These are phyloP conservation scores for Lucifuga dentata DNA, from an alignment of 2,113 vertebrate genomes.

Conservation along the genomic window DNA sequence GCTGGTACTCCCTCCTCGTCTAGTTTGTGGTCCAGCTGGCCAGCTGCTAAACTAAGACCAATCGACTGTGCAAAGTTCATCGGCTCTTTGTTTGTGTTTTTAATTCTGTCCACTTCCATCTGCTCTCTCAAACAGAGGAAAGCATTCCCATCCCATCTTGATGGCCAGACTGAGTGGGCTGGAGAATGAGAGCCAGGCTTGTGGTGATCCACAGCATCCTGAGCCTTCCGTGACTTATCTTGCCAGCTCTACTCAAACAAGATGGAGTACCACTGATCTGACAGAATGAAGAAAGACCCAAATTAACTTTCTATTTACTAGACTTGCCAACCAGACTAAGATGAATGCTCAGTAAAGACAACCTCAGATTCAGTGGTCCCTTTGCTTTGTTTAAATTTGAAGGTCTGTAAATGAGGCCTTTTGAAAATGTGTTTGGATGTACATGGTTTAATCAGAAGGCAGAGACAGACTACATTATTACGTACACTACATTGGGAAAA, in stretches of 20 bases:
- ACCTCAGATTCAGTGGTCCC: constrained; percentile 16
- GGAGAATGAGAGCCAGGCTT: constrained; percentile 65
- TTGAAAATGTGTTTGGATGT: constrained; percentile 23
- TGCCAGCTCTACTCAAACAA: constrained; percentile 55
- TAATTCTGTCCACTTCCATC: constrained; percentile 57
- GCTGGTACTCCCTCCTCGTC: constrained; percentile 32
- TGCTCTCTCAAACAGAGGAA: constrained; percentile 43
- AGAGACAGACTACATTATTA: background rate
- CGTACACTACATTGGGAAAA: background rate
- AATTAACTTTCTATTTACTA: constrained; percentile 62
- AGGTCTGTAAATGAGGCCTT: constrained; percentile 19
- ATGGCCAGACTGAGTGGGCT: constrained; percentile 58
- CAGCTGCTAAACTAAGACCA: constrained; percentile 53
- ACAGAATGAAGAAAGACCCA: constrained; percentile 62
- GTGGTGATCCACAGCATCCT: constrained; percentile 76
- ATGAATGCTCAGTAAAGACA: constrained; percentile 34
- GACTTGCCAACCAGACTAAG: constrained; percentile 35
- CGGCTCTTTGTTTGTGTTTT: constrained; percentile 65
- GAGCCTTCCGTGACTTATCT: constrained; percentile 68
- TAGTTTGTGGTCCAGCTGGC: constrained; percentile 50
- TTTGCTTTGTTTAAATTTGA: constrained; percentile 41
- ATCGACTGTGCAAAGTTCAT: constrained; percentile 50
- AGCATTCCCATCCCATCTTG: constrained; percentile 50
- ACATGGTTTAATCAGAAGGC: constrained; percentile 15
- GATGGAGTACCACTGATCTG: constrained; percentile 59